A percentile compares a stretch with the other conserved stretches of the same genome.
Conservation (phyloP, 2,888 invertebrate species). For the Elegia similella region DNA sequence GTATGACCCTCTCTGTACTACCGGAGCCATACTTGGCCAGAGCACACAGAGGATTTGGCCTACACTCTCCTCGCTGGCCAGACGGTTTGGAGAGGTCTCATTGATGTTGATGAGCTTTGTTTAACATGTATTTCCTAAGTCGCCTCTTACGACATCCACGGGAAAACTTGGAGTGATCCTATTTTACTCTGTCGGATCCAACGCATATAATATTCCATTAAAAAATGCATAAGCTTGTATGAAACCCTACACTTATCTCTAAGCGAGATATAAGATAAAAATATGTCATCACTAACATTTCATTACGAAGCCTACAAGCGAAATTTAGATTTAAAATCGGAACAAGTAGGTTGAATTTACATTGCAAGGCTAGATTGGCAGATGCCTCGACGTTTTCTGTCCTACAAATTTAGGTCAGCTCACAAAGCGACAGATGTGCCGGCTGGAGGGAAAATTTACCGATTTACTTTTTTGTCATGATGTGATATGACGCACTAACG, state of each 20-base stretch:
- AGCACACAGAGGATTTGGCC: no score
- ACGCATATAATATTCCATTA: neutral
- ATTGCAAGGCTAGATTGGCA: neutral
- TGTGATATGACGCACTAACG: no score
- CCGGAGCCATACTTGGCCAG: no score
- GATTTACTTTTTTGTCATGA: neutral
- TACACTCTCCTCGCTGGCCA: no score
- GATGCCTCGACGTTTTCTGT: neutral
- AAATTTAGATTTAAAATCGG: neutral
- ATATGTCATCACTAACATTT: slow-evolving; percentile 8
- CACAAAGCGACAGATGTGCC: slow-evolving; percentile 6
- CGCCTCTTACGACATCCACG: no score
- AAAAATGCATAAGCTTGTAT: neutral
- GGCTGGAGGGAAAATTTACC: slow-evolving; percentile 2
- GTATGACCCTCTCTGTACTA: no score
- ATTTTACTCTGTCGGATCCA: neutral
- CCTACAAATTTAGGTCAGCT: slow-evolving; percentile 6
- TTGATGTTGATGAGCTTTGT: no score
- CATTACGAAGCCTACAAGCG: neutral
- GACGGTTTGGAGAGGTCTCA: no score
- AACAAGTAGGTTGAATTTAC: neutral
- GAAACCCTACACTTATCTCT: neutral
- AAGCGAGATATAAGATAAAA: slow-evolving; percentile 1
- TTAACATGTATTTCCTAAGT: no score
- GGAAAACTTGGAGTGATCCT: no score